Conservation (phyloP, 2,113 vertebrate genomes). For the Stercorarius parasiticus region DNA sequence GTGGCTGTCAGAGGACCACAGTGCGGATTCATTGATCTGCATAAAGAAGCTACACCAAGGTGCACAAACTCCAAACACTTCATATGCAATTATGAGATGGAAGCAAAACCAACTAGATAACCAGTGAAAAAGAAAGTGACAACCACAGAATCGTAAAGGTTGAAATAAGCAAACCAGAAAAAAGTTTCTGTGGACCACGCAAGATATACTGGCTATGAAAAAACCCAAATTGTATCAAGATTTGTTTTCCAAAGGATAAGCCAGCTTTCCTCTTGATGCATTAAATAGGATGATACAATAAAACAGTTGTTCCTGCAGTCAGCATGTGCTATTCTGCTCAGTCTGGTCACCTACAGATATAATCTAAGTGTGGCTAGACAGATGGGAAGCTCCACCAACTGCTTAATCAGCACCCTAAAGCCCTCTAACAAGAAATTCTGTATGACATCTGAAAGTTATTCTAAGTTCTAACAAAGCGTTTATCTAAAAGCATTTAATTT, state of each 20-base stretch:
- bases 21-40: neutral
- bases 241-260: neutral
- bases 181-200: neutral
- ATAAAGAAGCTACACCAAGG: neutral
- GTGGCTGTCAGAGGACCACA: neutral
- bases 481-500: neutral
- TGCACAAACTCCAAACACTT: neutral
- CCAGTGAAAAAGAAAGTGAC: neutral
- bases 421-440: neutral
- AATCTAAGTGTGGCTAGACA: neutral
- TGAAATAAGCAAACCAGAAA: neutral
- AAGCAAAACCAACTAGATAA: neutral
- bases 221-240: neutral
- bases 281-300: neutral
- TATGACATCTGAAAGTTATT: neutral
- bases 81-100: neutral
- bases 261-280: neutral
- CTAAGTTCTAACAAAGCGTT: neutral
- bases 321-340: neutral
- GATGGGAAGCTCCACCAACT: slow-evolving; percentile 20
- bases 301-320: neutral
- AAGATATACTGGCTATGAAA: neutral
- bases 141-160: neutral
- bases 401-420: slow-evolving; percentile 17
- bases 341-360: neutral